Evolutionary conservation across 2,797 vertebrate species (phyloP).

Genomic region (Cyprinella venusta): DNA sequence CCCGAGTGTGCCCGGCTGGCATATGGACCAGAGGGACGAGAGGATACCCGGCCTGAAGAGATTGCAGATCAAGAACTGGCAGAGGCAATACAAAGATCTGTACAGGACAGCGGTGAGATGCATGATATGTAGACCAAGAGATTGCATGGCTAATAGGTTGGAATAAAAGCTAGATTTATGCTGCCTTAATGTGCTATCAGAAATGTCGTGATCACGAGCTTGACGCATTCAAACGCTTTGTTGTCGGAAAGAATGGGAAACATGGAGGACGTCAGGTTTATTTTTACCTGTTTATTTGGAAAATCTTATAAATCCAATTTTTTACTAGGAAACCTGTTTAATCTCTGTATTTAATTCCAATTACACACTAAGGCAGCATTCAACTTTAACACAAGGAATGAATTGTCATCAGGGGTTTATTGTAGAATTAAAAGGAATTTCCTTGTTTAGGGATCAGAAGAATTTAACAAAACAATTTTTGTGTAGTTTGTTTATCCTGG

Average conservation of each 20-base stretch:
- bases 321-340: background rate
- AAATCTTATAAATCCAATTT: background rate
- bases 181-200: background rate
- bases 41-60: constrained; percentile 89
- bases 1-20: constrained; percentile 94
- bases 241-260: background rate
- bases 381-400: background rate
- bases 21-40: constrained; percentile 86
- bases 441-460: background rate
- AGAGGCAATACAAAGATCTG: constrained; percentile 94
- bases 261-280: background rate
- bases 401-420: background rate
- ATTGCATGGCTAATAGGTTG: background rate
- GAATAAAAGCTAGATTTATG: constrained; percentile 15
- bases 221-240: background rate
- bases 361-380: background rate
- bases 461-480: constrained; percentile 9
- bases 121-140: constrained; percentile 10
- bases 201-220: background rate
- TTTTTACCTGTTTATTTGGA: background rate
- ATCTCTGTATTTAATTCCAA: background rate
- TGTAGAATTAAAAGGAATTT: background rate
- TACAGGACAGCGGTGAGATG: constrained; percentile 92
- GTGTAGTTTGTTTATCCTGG: constrained; percentile 30
- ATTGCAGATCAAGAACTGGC: constrained; percentile 93